Conservation (phyloP, 1,140 invertebrate genomes). For the Catajapyx aquilonaris region DNA sequence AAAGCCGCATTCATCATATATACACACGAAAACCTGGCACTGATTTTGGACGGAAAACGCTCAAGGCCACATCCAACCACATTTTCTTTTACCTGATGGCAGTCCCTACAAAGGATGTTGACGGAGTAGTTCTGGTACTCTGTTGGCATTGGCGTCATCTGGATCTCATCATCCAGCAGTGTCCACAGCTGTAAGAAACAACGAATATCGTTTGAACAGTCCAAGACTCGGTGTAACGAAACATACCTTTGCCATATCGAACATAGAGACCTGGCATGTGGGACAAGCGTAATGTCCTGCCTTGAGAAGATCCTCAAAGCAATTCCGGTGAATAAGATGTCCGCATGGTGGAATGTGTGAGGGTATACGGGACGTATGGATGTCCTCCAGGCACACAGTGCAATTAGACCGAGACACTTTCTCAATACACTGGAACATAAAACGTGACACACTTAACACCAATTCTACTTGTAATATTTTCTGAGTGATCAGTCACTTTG, state of each 20-base stretch:
- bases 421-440: constrained; percentile 57
- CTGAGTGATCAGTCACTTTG: too few species aligned
- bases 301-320: constrained; percentile 52
- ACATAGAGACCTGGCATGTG: constrained; percentile 61
- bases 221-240: background rate
- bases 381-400: constrained; percentile 67
- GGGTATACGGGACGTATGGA: constrained; percentile 66
- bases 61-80: background rate
- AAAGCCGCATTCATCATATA: background rate
- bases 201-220: background rate
- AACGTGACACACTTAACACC: too few species aligned
- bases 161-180: constrained; percentile 56
- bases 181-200: constrained; percentile 39
- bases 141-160: constrained; percentile 53
- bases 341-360: constrained; percentile 71
- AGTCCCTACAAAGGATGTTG: constrained; percentile 68
- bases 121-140: constrained; percentile 56
- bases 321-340: constrained; percentile 57
- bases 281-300: constrained; percentile 68
- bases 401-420: constrained; percentile 68
- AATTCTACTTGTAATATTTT: too few species aligned
- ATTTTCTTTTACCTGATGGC: constrained; percentile 43
- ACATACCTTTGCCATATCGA: constrained; percentile 49
- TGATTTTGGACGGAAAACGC: background rate
- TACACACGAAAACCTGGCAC: background rate